Evolutionary conservation across 2,113 vertebrate species (phyloP).

Genomic region (Petaurus breviceps): DNA sequence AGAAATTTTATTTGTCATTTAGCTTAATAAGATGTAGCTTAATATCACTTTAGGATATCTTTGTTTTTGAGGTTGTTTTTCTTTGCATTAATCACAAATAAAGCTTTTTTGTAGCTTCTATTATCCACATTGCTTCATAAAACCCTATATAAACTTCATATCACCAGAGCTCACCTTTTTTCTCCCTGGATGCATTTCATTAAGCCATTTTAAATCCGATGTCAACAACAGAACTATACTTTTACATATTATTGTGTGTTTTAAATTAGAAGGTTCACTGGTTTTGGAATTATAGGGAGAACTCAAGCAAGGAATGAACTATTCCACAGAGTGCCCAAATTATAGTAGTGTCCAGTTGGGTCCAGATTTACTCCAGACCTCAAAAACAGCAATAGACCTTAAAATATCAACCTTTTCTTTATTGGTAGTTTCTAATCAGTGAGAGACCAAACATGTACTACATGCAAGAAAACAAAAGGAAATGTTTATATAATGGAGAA

Average conservation of each 20-base stretch:
- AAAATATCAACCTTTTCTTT: slow-evolving; percentile 50
- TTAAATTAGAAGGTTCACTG: slow-evolving; percentile 54
- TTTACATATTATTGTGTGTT: slow-evolving; percentile 30
- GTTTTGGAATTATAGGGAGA: slow-evolving; percentile 55
- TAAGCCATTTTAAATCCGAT: slow-evolving; percentile 39
- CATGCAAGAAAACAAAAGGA: slow-evolving; percentile 33
- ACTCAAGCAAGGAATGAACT: slow-evolving; percentile 47
- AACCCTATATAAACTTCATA: background rate
- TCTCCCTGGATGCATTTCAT: slow-evolving; percentile 41
- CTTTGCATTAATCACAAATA: background rate
- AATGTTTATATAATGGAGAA: background rate
- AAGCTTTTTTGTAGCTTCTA: background rate
- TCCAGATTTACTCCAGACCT: slow-evolving; percentile 55
- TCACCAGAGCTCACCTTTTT: slow-evolving; percentile 15
- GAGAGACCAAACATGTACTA: background rate
- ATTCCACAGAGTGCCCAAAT: slow-evolving; percentile 51
- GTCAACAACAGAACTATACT: slow-evolving; percentile 25
- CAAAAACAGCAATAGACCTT: slow-evolving; percentile 40
- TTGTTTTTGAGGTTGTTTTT: background rate
- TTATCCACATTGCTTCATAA: background rate
- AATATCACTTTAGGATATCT: background rate
- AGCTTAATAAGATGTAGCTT: background rate
- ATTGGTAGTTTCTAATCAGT: slow-evolving; percentile 45
- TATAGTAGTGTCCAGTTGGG: slow-evolving; percentile 29
- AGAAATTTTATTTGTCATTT: background rate